phyloP scores from a whole-genome alignment of 2,888 invertebrate genomes.

The Agrochola macilenta region DNA sequence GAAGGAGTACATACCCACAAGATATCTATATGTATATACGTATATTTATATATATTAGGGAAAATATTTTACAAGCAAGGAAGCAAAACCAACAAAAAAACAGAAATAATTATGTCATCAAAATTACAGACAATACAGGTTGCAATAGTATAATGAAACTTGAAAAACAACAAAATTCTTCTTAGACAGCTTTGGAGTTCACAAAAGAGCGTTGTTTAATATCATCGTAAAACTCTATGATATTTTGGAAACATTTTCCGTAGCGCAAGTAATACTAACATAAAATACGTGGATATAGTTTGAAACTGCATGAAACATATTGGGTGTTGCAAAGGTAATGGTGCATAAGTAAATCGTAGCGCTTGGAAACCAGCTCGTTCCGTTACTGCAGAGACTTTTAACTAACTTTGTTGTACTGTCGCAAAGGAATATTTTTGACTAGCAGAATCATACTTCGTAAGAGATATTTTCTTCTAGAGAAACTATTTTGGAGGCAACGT shows the following conservation, averaged over 20 bases:
- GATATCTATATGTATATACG: too few species aligned
- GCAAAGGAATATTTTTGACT: slow-evolving; percentile 35
- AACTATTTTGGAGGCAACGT: not conserved
- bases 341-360: slow-evolving; percentile 50
- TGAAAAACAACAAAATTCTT: slow-evolving; percentile 9
- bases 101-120: too few species aligned
- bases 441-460: not conserved
- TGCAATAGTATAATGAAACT: not conserved
- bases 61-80: not conserved
- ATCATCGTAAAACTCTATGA: slow-evolving; percentile 33
- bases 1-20: too few species aligned
- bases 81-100: not conserved
- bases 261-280: slow-evolving; percentile 28
- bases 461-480: not conserved
- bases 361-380: slow-evolving; percentile 45
- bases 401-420: slow-evolving; percentile 38
- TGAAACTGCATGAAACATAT: slow-evolving; percentile 55
- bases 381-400: slow-evolving; percentile 37
- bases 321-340: slow-evolving; percentile 59
- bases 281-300: slow-evolving; percentile 49
- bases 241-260: slow-evolving; percentile 37
- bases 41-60: too few species aligned
- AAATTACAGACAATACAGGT: too few species aligned
- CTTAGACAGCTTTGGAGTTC: not conserved
- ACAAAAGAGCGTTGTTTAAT: slow-evolving; percentile 37